Evolutionary conservation across 2,888 invertebrate species (phyloP).

Genomic region (Nymphalis c-album): DNA sequence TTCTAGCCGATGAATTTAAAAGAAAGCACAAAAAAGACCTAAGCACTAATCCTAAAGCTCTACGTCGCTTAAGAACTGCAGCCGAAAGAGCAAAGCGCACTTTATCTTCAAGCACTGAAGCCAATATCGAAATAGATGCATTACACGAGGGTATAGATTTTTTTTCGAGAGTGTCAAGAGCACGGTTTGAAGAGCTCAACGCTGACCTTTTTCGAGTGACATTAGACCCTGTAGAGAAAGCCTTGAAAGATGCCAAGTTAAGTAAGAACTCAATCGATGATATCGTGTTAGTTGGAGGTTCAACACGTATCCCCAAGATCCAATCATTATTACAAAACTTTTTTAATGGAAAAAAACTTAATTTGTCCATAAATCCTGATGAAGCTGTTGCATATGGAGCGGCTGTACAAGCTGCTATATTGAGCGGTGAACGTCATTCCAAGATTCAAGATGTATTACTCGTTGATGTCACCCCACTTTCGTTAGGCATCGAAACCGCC

Average conservation of each 20-base stretch:
- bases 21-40: conserved; percentile 87
- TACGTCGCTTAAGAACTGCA: conserved; percentile 86
- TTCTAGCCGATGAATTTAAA: conserved; percentile 86
- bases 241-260: conserved; percentile 88
- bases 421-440: conserved; percentile 86
- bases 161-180: conserved; percentile 85
- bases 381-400: conserved; percentile 91
- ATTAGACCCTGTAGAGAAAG: conserved; percentile 88
- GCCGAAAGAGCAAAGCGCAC: conserved; percentile 90
- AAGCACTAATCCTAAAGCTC: conserved; percentile 82
- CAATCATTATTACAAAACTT: conserved; percentile 87
- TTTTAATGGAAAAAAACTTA: conserved; percentile 87
- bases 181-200: conserved; percentile 89
- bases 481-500: conserved; percentile 88
- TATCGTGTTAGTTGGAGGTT: conserved; percentile 90
- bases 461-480: conserved; percentile 83
- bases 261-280: conserved; percentile 88
- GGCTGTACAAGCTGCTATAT: conserved; percentile 87
- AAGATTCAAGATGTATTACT: conserved; percentile 85
- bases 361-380: conserved; percentile 89
- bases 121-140: conserved; percentile 87
- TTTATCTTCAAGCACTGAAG: conserved; percentile 88
- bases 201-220: conserved; percentile 86
- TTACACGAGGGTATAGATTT: conserved; percentile 86
- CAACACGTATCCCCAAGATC: conserved; percentile 90